Evolutionary conservation across 2,888 invertebrate species (phyloP).

Genomic region (Sericinus montela): DNA sequence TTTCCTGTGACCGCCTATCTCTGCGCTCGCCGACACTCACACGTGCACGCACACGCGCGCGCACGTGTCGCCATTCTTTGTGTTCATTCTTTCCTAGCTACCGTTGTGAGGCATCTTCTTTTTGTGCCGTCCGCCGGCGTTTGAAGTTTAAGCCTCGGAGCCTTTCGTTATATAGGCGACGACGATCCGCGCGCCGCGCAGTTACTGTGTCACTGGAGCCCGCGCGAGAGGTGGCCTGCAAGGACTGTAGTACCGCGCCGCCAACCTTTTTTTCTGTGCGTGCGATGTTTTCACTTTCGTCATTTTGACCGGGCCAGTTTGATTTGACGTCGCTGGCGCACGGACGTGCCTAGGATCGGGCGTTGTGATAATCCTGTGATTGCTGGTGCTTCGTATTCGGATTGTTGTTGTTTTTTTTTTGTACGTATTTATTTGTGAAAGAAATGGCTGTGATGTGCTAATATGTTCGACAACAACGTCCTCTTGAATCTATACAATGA

Average conservation of each 20-base stretch:
- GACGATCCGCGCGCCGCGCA: constrained; percentile 71
- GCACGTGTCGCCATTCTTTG: constrained; percentile 72
- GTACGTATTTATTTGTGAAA: constrained; percentile 50
- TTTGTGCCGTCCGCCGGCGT: constrained; percentile 70
- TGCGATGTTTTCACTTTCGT: constrained; percentile 80
- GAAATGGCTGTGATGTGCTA: constrained; percentile 77
- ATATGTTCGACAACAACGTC: constrained; percentile 74
- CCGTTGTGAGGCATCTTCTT: constrained; percentile 73
- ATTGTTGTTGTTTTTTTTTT: constrained; percentile 62
- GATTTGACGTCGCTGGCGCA: constrained; percentile 76
- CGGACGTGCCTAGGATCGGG: constrained; percentile 73
- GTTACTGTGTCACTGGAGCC: constrained; percentile 77
- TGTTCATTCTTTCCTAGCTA: constrained; percentile 73
- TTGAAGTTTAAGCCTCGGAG: constrained; percentile 65
- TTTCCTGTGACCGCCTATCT: constrained; percentile 79
- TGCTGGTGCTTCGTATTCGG: constrained; percentile 56
- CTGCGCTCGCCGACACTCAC: constrained; percentile 68
- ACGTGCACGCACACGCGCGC: constrained; percentile 70
- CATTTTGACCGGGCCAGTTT: constrained; percentile 79
- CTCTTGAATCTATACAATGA: constrained; percentile 77
- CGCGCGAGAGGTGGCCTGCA: constrained; percentile 76
- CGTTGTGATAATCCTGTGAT: constrained; percentile 73
- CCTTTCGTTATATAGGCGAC: constrained; percentile 75
- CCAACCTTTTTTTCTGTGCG: constrained; percentile 73
- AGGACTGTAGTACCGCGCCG: constrained; percentile 56